A percentile compares a stretch with the other conserved stretches of the same genome.
These are phyloP conservation scores for Drosophila azteca DNA, from an alignment of 1,140 invertebrate species.

Conservation along the genomic window DNA sequence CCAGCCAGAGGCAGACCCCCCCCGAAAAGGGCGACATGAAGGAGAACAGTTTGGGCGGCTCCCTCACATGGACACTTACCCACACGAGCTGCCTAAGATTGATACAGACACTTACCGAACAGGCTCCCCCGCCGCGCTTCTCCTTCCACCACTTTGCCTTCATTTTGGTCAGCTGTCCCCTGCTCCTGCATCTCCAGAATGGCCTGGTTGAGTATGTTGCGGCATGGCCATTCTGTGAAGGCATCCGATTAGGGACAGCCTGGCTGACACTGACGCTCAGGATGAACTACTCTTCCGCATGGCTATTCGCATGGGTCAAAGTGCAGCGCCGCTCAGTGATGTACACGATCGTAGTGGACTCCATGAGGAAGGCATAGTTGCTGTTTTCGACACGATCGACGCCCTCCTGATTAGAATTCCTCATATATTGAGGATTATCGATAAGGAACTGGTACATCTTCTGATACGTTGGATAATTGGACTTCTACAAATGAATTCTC, in stretches of 20 bases:
- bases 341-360: slow-evolving; percentile 94
- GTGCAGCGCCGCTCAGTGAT: slow-evolving; percentile 92
- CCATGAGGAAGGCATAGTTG: slow-evolving; percentile 95
- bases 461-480: slow-evolving; percentile 88
- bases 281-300: slow-evolving; percentile 90
- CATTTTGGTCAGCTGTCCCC: slow-evolving; percentile 89
- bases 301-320: slow-evolving; percentile 91
- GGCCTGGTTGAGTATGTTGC: slow-evolving; percentile 89
- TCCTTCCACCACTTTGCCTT: slow-evolving; percentile 96
- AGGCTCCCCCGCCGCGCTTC: slow-evolving; percentile 88
- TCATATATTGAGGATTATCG: slow-evolving; percentile 89
- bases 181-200: slow-evolving; percentile 92
- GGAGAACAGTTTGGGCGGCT: no score
- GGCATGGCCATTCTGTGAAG: slow-evolving; percentile 88
- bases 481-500: slow-evolving; percentile 85
- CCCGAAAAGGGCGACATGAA: no score
- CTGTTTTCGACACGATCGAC: slow-evolving; percentile 87
- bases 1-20: no score
- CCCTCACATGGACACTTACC: slow-evolving; percentile 51
- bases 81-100: slow-evolving; percentile 18
- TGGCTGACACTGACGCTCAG: not conserved
- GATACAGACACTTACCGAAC: slow-evolving; percentile 84
- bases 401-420: slow-evolving; percentile 89
- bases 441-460: slow-evolving; percentile 90
- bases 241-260: slow-evolving; percentile 3